A percentile compares a stretch with the other conserved stretches of the same genome.
Conservation (phyloP, 2,888 invertebrate genomes). For the Andrena fulva region DNA sequence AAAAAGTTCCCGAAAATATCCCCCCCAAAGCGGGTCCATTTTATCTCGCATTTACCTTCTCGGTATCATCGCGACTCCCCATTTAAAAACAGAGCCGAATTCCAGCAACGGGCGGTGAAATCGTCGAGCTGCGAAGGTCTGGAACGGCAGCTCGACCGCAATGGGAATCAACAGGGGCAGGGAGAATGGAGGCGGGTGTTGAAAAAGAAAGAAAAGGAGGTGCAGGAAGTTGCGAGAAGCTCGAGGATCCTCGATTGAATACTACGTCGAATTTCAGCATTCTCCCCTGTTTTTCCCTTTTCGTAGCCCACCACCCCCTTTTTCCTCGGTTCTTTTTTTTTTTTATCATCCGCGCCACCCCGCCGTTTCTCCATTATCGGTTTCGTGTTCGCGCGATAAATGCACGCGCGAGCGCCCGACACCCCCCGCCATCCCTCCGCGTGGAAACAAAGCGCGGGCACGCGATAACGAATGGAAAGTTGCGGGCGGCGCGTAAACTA, state of each 20-base stretch:
- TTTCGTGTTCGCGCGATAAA: slow-evolving; percentile 53
- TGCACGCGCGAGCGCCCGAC: slow-evolving; percentile 15
- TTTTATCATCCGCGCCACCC: slow-evolving; percentile 5
- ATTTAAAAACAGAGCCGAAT: not conserved
- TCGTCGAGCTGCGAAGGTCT: not conserved
- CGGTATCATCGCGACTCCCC: not conserved
- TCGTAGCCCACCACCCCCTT: not conserved
- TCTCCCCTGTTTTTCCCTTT: not conserved
- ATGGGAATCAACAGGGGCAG: slow-evolving; percentile 1
- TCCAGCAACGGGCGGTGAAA: not conserved
- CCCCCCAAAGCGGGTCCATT: not conserved
- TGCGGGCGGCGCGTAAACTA: slow-evolving; percentile 37
- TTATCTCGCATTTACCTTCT: not conserved
- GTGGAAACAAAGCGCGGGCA: slow-evolving; percentile 31
- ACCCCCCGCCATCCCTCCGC: slow-evolving; percentile 4
- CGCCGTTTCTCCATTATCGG: slow-evolving; percentile 55
- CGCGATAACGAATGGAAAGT: slow-evolving; percentile 54
- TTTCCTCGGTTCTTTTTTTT: not conserved
- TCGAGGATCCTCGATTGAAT: slow-evolving; percentile 49
- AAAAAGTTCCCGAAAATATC: not conserved
- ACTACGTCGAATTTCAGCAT: slow-evolving; percentile 30
- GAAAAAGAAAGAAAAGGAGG: not conserved
- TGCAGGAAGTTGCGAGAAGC: slow-evolving; percentile 23
- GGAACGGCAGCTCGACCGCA: not conserved
- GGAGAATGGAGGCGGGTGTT: not conserved